Evolutionary conservation across 2,888 invertebrate species (phyloP).

Genomic region (Polymixis lichenea): DNA sequence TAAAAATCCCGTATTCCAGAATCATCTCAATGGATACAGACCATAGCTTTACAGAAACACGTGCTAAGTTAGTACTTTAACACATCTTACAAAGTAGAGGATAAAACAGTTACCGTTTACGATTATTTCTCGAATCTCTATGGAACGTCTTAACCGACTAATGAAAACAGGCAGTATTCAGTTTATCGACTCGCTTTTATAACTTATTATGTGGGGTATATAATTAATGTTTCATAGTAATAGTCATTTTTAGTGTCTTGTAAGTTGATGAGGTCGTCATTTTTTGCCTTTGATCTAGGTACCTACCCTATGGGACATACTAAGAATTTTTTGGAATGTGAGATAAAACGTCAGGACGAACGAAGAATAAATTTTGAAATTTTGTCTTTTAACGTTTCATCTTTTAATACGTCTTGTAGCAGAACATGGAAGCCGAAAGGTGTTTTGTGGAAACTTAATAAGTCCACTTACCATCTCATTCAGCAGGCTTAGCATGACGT

Average conservation of each 20-base stretch:
- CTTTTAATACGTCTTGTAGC: too few species aligned
- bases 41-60: constrained; percentile 20
- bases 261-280: neutral
- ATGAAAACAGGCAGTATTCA: constrained; percentile 2
- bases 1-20: constrained; percentile 3
- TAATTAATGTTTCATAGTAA: neutral
- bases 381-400: too few species aligned
- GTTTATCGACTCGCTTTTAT: constrained; percentile 11
- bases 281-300: constrained; percentile 14
- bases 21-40: neutral
- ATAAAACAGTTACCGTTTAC: constrained; percentile 35
- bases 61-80: neutral
- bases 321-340: too few species aligned
- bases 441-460: too few species aligned
- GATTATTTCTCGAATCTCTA: constrained; percentile 2
- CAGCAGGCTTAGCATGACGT: too few species aligned
- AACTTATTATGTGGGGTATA: neutral
- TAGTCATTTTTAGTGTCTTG: neutral
- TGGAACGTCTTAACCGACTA: neutral
- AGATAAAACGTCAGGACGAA: too few species aligned
- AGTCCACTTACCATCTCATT: too few species aligned
- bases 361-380: too few species aligned
- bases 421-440: too few species aligned
- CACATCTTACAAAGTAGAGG: constrained; percentile 14
- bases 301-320: too few species aligned